Conservation (phyloP, 2,113 vertebrate species). For the Hippocampus barbouri region DNA sequence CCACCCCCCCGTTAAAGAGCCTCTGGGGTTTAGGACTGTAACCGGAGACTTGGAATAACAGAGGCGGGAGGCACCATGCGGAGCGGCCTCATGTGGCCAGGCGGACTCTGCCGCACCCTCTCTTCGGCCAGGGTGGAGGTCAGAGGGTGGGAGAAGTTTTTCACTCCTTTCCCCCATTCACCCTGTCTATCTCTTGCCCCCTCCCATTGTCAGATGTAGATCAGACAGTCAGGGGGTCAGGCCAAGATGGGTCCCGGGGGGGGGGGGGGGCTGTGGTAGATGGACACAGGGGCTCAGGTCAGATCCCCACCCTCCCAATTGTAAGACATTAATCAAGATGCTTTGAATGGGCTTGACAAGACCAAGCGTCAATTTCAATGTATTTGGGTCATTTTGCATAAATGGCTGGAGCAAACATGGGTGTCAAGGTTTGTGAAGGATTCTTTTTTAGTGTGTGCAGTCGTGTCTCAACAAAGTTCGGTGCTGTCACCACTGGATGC, state of each 20-base stretch:
- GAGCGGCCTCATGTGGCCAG: slow-evolving; percentile 38
- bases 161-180: neutral
- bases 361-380: neutral
- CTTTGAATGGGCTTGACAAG: slow-evolving; percentile 1
- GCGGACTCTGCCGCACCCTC: slow-evolving; percentile 43
- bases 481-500: neutral
- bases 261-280: slow-evolving; percentile 14
- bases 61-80: slow-evolving; percentile 38
- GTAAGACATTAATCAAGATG: slow-evolving; percentile 40
- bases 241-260: slow-evolving; percentile 32
- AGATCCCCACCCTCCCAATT: slow-evolving; percentile 20
- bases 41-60: slow-evolving; percentile 79
- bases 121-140: slow-evolving; percentile 53
- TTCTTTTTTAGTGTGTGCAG: neutral
- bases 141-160: slow-evolving; percentile 39
- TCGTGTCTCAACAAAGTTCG: neutral
- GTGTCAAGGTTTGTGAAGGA: neutral
- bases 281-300: slow-evolving; percentile 46
- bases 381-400: neutral
- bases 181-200: neutral
- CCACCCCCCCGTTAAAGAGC: slow-evolving; percentile 69
- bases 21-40: slow-evolving; percentile 74
- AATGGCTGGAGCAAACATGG: neutral
- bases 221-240: slow-evolving; percentile 37
- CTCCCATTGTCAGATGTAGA: slow-evolving; percentile 23